Evolutionary conservation across 2,888 invertebrate species (phyloP).

Genomic region (Tenthredo distinguenda): DNA sequence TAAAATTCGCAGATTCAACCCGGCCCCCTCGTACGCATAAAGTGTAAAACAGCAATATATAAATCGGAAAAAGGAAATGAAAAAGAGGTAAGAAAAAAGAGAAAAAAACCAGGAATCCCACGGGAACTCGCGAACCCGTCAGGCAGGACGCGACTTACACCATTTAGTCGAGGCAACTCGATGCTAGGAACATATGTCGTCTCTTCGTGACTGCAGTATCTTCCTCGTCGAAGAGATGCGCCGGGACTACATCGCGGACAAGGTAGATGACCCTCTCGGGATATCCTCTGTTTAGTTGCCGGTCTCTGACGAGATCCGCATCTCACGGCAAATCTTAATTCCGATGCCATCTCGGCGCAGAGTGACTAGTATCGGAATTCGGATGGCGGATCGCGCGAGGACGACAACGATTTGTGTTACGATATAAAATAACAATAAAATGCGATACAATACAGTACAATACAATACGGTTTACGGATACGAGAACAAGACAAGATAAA

Average conservation of each 20-base stretch:
- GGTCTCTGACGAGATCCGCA: conserved; percentile 93
- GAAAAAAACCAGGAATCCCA: neutral
- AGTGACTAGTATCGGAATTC: conserved; percentile 84
- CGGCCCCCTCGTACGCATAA: too few species aligned
- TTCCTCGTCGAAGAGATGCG: conserved; percentile 70
- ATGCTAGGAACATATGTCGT: conserved; percentile 76
- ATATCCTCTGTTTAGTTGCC: conserved; percentile 86
- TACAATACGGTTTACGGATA: neutral
- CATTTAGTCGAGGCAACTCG: conserved; percentile 77
- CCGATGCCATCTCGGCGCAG: conserved; percentile 96
- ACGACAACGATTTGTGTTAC: conserved; percentile 27
- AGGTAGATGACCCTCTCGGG: conserved; percentile 62
- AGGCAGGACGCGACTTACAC: conserved; percentile 76
- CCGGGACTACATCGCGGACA: conserved; percentile 74
- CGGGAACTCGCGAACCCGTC: conserved; percentile 60
- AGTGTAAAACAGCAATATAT: neutral
- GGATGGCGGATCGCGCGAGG: neutral
- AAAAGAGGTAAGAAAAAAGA: neutral
- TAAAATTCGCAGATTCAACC: too few species aligned
- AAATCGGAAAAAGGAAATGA: neutral
- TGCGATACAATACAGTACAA: conserved; percentile 22
- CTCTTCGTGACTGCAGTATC: conserved; percentile 74
- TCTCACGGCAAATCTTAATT: conserved; percentile 93
- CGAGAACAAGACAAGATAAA: neutral
- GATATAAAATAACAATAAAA: conserved; percentile 40